Conservation (phyloP, 2,888 invertebrate species). For the Ochropleura leucogaster region DNA sequence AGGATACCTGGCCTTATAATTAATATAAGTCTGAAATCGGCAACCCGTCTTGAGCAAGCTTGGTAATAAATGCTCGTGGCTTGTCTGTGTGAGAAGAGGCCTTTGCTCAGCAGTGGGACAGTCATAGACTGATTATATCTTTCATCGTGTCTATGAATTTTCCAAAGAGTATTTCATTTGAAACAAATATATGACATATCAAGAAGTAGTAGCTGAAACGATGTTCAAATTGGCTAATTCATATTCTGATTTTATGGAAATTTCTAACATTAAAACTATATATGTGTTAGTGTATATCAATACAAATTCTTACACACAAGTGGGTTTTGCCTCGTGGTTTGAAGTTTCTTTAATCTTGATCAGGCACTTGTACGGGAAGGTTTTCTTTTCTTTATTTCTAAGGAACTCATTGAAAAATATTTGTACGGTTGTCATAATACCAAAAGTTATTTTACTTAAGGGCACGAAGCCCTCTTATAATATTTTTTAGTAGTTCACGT, state of each 20-base stretch:
- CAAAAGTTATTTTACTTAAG: not conserved
- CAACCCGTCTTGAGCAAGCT: no score
- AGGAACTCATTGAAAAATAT: not conserved
- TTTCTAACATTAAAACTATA: not conserved
- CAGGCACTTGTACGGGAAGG: not conserved
- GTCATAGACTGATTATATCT: no score
- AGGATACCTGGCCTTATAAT: no score
- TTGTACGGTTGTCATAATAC: not conserved
- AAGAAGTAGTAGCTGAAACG: no score
- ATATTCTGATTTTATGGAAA: not conserved
- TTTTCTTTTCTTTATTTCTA: slow-evolving; percentile 3
- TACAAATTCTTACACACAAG: not conserved
- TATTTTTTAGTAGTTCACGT: not conserved
- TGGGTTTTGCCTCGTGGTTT: not conserved
- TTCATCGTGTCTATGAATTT: no score
- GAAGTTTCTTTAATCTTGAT: not conserved
- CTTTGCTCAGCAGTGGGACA: no score
- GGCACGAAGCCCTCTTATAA: not conserved
- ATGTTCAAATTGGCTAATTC: no score
- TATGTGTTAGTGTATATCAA: not conserved
- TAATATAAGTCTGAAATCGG: no score
- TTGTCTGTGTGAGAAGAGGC: no score
- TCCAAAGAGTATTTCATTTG: no score
- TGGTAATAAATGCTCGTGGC: no score
- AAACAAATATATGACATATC: no score